A percentile compares a stretch with the other conserved stretches of the same genome.
Evolutionary conservation across 2,113 vertebrate species (phyloP).

Genomic region (Leuciscus idus): DNA sequence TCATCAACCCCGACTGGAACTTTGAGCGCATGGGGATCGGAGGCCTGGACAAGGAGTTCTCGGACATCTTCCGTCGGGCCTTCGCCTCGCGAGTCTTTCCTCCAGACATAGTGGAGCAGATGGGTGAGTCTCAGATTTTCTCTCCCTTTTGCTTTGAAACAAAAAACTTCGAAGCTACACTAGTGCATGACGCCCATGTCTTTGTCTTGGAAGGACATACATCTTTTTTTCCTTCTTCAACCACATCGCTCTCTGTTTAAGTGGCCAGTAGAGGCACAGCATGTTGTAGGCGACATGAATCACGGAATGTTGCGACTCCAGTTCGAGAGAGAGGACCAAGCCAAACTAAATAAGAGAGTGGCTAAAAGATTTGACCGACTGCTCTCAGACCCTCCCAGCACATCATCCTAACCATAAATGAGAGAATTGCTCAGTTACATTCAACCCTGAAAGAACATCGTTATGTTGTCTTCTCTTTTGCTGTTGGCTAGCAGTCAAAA

Average conservation of each 20-base stretch:
- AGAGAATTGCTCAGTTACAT: not conserved
- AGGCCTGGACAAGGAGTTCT: constrained; percentile 96
- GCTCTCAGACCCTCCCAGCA: constrained; percentile 5
- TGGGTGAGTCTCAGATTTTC: constrained; percentile 85
- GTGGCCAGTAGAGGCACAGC: constrained; percentile 5
- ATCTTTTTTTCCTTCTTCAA: not conserved
- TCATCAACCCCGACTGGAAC: constrained; percentile 99
- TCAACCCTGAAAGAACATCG: not conserved
- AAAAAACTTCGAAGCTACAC: not conserved
- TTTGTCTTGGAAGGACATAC: not conserved
- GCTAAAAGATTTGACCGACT: constrained; percentile 9
- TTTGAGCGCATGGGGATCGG: constrained; percentile 99
- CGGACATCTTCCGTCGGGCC: constrained; percentile 93
- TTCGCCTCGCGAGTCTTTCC: constrained; percentile 98
- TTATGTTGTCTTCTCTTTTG: constrained; percentile 8
- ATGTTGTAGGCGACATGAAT: constrained; percentile 36
- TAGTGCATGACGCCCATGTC: not conserved
- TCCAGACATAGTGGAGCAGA: constrained; percentile 95
- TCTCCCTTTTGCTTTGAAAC: not conserved
- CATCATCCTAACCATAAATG: not conserved
- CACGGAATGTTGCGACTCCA: not conserved
- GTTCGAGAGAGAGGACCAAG: not conserved
- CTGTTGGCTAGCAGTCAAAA: constrained; percentile 10
- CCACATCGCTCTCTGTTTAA: constrained; percentile 27
- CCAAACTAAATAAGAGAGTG: constrained; percentile 44